A percentile compares a stretch with the other conserved stretches of the same genome.
These are phyloP conservation scores for Hemiprocne comata DNA, from an alignment of 2,113 vertebrate species.

Conservation along the genomic window DNA sequence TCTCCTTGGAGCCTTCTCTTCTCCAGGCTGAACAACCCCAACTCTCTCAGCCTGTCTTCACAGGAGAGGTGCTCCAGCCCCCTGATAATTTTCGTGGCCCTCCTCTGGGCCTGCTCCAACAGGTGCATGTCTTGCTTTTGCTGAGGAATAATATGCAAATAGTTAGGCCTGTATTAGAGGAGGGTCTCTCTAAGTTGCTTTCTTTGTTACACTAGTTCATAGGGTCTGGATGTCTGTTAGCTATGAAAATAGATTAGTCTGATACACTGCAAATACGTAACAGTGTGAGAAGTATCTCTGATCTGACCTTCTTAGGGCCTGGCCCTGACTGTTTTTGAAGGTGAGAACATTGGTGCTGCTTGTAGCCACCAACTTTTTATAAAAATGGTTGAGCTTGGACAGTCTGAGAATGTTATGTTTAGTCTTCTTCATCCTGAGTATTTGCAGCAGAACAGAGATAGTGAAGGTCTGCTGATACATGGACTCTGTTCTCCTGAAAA, in stretches of 20 bases:
- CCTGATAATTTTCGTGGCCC: too few relatives aligned
- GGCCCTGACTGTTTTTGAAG: background rate
- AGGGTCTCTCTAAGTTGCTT: background rate
- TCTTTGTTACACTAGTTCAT: background rate
- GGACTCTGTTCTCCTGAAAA: background rate
- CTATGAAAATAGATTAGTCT: background rate
- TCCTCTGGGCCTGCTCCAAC: too few relatives aligned
- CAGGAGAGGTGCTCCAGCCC: too few relatives aligned
- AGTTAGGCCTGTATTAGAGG: background rate
- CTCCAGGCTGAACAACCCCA: too few relatives aligned
- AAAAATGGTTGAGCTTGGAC: background rate
- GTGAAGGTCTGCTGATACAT: background rate
- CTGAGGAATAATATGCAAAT: background rate
- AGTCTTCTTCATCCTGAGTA: background rate
- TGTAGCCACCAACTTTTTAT: background rate
- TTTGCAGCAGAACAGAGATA: background rate
- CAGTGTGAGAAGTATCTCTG: background rate
- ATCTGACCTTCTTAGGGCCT: background rate
- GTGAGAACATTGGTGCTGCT: background rate
- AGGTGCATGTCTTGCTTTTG: too few relatives aligned
- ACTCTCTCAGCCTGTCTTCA: too few relatives aligned
- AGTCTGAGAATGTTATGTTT: background rate
- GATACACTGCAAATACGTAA: background rate
- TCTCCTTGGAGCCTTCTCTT: too few relatives aligned
- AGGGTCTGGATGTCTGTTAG: background rate